Evolutionary conservation across 2,888 invertebrate species (phyloP).

Genomic region (Hecatera dysodea): DNA sequence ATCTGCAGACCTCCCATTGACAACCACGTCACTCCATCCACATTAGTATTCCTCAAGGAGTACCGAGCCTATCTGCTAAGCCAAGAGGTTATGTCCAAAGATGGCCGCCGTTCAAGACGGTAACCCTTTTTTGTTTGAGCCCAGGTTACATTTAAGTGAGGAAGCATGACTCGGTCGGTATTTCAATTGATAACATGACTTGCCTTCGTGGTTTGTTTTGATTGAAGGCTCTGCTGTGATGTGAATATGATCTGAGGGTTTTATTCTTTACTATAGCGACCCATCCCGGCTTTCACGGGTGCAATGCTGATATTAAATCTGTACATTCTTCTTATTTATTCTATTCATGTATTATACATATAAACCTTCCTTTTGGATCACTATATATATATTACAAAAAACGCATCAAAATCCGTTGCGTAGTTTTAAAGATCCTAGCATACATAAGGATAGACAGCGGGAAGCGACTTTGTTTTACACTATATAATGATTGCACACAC

Average conservation of each 20-base stretch:
- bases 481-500: no score
- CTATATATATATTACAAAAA: no score
- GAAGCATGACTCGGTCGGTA: conserved; percentile 28
- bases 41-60: conserved; percentile 54
- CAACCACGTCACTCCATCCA: background rate
- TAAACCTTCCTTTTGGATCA: no score
- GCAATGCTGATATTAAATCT: no score
- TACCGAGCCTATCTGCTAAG: conserved; percentile 32
- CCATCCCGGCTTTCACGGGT: no score
- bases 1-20: background rate
- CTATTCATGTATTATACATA: no score
- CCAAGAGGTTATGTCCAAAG: conserved; percentile 34
- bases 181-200: conserved; percentile 47
- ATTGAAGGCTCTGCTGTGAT: background rate
- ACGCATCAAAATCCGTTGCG: no score
- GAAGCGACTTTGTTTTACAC: no score
- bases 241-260: background rate
- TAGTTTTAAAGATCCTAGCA: no score
- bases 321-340: no score
- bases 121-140: conserved; percentile 40
- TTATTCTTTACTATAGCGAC: no score
- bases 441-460: no score
- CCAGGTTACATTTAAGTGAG: conserved; percentile 3
- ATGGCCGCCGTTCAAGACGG: conserved; percentile 18
- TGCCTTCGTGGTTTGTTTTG: conserved; percentile 2